These are phyloP conservation scores for Drosophila subsilvestris DNA, from an alignment of 2,888 invertebrate species.

Conservation along the genomic window DNA sequence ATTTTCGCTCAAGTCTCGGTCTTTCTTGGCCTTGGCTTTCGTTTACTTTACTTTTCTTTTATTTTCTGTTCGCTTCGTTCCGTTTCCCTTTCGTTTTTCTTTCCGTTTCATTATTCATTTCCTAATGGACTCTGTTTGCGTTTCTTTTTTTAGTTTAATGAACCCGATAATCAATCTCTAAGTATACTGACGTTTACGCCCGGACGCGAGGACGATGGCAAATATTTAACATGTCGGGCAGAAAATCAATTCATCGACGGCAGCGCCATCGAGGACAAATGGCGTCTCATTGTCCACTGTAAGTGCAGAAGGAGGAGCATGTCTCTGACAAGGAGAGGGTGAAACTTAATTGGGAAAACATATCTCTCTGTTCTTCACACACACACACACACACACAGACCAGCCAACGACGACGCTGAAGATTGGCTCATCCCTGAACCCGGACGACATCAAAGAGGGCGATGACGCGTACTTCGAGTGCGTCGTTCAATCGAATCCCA, in stretches of 20 bases:
- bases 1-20: slow-evolving; percentile 40
- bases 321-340: background rate
- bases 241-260: slow-evolving; percentile 94
- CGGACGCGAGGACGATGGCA: slow-evolving; percentile 94
- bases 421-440: slow-evolving; percentile 93
- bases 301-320: slow-evolving; percentile 85
- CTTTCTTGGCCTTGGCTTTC: slow-evolving; percentile 19
- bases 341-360: slow-evolving; percentile 56
- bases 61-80: slow-evolving; percentile 26
- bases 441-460: slow-evolving; percentile 94
- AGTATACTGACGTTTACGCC: slow-evolving; percentile 94
- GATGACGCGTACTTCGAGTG: slow-evolving; percentile 96
- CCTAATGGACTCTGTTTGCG: slow-evolving; percentile 76
- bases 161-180: slow-evolving; percentile 92
- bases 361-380: slow-evolving; percentile 75
- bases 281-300: slow-evolving; percentile 95
- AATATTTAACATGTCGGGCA: slow-evolving; percentile 94
- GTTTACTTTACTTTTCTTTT: slow-evolving; percentile 33
- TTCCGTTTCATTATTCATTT: slow-evolving; percentile 77
- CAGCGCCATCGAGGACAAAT: slow-evolving; percentile 93
- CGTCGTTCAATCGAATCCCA: slow-evolving; percentile 92
- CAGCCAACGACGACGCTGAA: slow-evolving; percentile 91
- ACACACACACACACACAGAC: slow-evolving; percentile 92
- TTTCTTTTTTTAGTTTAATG: slow-evolving; percentile 88
- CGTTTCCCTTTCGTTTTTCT: slow-evolving; percentile 59